Evolutionary conservation across 1,140 invertebrate genomes (phyloP).

Genomic region (Nomia melanderi): DNA sequence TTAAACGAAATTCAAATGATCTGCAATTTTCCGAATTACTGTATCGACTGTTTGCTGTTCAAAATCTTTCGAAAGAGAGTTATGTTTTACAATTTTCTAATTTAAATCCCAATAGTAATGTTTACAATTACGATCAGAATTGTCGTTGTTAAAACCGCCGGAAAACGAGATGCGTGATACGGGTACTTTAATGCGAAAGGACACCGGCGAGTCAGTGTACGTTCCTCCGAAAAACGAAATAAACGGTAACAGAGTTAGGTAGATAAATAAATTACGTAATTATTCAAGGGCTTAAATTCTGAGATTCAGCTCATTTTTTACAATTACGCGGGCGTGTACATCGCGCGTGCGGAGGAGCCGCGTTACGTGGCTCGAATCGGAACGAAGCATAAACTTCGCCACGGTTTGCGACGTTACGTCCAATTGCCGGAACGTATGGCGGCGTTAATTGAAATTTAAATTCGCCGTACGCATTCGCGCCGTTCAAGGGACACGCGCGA

Average conservation of each 20-base stretch:
- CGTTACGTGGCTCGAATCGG: slow-evolving; percentile 24
- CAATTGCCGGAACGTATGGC: slow-evolving; percentile 31
- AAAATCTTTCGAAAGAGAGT: too few relatives aligned
- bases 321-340: not conserved
- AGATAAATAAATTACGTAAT: not conserved
- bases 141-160: too few relatives aligned
- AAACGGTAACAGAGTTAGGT: not conserved
- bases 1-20: too few relatives aligned
- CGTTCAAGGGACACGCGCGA: not conserved
- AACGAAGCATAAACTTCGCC: slow-evolving; percentile 30
- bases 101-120: too few relatives aligned
- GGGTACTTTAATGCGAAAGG: too few relatives aligned
- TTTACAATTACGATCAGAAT: too few relatives aligned
- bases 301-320: not conserved
- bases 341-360: not conserved
- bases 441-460: slow-evolving; percentile 47
- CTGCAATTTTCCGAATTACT: too few relatives aligned
- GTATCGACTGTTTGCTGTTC: too few relatives aligned
- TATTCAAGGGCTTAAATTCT: not conserved
- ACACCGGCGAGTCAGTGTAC: too few relatives aligned
- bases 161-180: too few relatives aligned
- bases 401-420: not conserved
- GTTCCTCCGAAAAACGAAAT: not conserved
- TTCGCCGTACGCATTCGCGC: slow-evolving; percentile 7
- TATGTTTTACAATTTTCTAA: too few relatives aligned